phyloP scores from a whole-genome alignment of 2,888 invertebrate species.

The Pandemis cinnamomeana region DNA sequence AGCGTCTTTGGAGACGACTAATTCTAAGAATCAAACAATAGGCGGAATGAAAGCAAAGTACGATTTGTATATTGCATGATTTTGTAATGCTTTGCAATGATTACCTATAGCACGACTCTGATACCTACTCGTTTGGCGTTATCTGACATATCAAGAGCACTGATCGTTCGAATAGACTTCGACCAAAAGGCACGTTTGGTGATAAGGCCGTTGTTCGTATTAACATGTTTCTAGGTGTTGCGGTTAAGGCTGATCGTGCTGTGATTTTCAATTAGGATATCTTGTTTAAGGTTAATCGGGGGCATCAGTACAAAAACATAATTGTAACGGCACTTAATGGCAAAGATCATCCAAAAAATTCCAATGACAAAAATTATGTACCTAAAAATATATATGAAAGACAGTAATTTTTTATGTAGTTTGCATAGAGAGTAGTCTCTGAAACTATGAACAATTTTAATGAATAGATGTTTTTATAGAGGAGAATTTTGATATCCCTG shows the following conservation, averaged over 20 bases:
- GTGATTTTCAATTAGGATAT: conserved; percentile 16
- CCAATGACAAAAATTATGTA: too few relatives aligned
- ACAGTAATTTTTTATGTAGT: too few relatives aligned
- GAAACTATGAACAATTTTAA: too few relatives aligned
- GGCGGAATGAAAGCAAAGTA: neutral
- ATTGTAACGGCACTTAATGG: neutral
- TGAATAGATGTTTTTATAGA: too few relatives aligned
- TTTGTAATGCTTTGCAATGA: conserved; percentile 5
- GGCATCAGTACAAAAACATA: neutral
- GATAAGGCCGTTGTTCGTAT: conserved; percentile 17
- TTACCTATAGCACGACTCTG: neutral
- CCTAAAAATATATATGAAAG: too few relatives aligned
- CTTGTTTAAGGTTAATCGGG: neutral
- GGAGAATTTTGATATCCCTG: too few relatives aligned
- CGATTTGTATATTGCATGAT: neutral
- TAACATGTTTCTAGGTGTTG: conserved; percentile 7
- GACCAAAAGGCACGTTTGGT: conserved; percentile 10
- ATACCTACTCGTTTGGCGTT: conserved; percentile 13
- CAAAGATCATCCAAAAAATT: neutral
- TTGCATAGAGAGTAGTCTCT: too few relatives aligned
- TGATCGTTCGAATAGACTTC: conserved; percentile 1
- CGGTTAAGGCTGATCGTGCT: conserved; percentile 4
- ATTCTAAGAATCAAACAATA: conserved; percentile 8
- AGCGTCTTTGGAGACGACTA: neutral
- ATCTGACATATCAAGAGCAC: conserved; percentile 20